These are phyloP conservation scores for Heteronetta atricapilla DNA, from an alignment of 2,113 vertebrate species.

Conservation along the genomic window DNA sequence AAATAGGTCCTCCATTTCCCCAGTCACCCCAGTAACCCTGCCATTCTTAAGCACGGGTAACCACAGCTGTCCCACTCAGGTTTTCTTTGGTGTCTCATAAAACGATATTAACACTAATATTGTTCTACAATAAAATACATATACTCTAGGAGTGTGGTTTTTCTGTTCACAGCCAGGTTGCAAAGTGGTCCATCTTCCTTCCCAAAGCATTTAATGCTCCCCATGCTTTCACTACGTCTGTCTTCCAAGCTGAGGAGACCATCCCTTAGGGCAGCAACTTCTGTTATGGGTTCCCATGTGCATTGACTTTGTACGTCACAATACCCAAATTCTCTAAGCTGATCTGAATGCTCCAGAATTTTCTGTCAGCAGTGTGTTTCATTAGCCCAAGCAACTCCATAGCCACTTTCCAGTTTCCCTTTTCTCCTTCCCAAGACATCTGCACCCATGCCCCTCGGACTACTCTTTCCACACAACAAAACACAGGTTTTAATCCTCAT, in stretches of 20 bases:
- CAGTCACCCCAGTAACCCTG: conserved; percentile 42
- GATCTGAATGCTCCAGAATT: neutral
- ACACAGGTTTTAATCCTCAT: neutral
- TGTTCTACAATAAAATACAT: neutral
- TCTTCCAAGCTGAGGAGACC: conserved; percentile 8
- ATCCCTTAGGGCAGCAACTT: conserved; percentile 6
- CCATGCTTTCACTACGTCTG: neutral
- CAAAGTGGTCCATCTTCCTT: neutral
- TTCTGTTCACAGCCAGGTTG: conserved; percentile 1
- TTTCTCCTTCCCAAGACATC: conserved; percentile 2
- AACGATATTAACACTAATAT: neutral
- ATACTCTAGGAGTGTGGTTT: neutral
- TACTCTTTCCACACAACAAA: neutral
- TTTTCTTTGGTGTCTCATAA: neutral
- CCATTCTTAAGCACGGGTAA: conserved; percentile 3
- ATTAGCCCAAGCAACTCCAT: neutral
- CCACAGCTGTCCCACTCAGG: neutral
- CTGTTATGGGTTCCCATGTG: conserved; percentile 38
- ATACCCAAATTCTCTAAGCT: neutral
- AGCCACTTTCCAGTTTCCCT: neutral
- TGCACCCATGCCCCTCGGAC: neutral
- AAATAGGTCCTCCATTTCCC: conserved; percentile 56
- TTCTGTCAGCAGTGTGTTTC: neutral
- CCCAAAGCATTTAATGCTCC: neutral
- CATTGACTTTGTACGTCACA: neutral